Percentiles rank a stretch among this genome's conserved stretches.
Evolutionary conservation across 2,888 invertebrate species (phyloP).

Genomic region (Scelioninae gen. 1): DNA sequence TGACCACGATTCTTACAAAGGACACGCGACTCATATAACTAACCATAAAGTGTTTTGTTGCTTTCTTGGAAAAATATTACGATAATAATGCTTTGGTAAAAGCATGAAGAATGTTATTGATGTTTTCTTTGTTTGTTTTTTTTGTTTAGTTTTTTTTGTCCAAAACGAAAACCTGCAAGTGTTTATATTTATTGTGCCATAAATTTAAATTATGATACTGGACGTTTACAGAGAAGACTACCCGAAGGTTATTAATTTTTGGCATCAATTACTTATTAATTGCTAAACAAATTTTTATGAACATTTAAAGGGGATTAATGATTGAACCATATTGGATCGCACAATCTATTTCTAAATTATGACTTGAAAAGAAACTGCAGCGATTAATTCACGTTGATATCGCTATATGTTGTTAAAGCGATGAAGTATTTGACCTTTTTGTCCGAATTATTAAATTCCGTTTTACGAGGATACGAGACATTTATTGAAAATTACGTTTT

Average conservation of each 20-base stretch:
- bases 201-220: not conserved
- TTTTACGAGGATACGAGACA: conserved; percentile 12
- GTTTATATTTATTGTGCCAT: conserved; percentile 15
- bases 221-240: not conserved
- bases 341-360: not conserved
- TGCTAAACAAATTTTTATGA: not conserved
- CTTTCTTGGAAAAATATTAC: not conserved
- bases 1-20: not conserved
- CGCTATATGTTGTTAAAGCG: not conserved
- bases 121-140: too few species aligned
- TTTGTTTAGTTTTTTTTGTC: not conserved
- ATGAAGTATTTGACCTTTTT: conserved; percentile 17
- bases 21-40: not conserved
- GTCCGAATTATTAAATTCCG: conserved; percentile 22
- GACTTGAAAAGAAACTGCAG: not conserved
- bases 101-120: not conserved
- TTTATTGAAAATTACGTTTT: conserved; percentile 28
- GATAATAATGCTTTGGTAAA: conserved; percentile 1
- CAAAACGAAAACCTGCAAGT: not conserved
- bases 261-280: not conserved
- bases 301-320: not conserved
- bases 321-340: too few species aligned
- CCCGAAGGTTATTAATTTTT: conserved; percentile 2
- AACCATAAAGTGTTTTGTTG: conserved; percentile 12
- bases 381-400: not conserved